Conservation (phyloP, 2,888 invertebrate genomes). For the Scaptomyza parva region DNA sequence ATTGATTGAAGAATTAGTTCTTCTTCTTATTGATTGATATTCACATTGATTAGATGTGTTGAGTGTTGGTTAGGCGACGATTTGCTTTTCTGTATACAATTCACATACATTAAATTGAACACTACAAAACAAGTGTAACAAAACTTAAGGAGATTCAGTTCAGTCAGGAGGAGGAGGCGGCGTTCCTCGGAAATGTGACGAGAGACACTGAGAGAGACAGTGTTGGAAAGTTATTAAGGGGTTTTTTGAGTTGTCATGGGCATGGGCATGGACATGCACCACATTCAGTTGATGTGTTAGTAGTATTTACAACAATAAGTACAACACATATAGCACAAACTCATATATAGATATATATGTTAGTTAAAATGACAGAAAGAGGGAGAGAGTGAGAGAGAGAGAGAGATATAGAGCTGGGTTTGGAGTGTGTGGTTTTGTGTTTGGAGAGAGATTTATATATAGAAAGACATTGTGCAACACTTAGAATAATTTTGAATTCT, state of each 20-base stretch:
- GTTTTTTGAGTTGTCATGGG: background rate
- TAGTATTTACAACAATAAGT: conserved; percentile 48
- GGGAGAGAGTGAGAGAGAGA: conserved; percentile 4
- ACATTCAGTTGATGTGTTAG: conserved; percentile 11
- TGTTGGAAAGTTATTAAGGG: conserved; percentile 23
- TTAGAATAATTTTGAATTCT: background rate
- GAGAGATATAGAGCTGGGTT: background rate
- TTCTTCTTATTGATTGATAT: conserved; percentile 51
- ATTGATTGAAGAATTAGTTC: conserved; percentile 2
- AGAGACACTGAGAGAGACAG: conserved; percentile 2
- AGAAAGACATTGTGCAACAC: conserved; percentile 20
- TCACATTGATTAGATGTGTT: conserved; percentile 37
- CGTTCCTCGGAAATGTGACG: conserved; percentile 16
- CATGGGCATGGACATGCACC: conserved; percentile 5
- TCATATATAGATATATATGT: conserved; percentile 29
- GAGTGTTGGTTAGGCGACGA: conserved; percentile 69
- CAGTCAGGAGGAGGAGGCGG: no score
- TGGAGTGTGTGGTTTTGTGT: conserved; percentile 17
- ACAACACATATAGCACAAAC: conserved; percentile 47
- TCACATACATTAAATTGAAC: conserved; percentile 85
- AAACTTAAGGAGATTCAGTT: conserved; percentile 84
- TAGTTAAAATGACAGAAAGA: conserved; percentile 25
- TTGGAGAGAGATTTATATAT: conserved; percentile 3
- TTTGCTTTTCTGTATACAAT: conserved; percentile 84
- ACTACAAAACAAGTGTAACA: conserved; percentile 85